A percentile compares a stretch with the other conserved stretches of the same genome.
Conservation (phyloP, 1,140 invertebrate genomes). For the Macrosteles quadrilineatus region DNA sequence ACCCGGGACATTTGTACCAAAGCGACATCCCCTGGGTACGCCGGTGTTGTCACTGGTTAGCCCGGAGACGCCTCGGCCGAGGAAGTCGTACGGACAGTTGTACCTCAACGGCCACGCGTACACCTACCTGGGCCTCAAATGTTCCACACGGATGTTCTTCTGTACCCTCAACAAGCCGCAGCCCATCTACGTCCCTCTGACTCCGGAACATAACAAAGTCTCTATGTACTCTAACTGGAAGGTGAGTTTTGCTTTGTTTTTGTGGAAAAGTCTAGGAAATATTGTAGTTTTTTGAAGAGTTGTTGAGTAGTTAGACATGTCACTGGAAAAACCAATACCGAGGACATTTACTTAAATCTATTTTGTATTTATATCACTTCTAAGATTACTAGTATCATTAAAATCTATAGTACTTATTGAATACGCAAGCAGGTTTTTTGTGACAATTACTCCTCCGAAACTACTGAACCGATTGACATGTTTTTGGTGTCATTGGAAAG, state of each 20-base stretch:
- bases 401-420: no score
- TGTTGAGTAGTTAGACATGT: no score
- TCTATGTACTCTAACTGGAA: slow-evolving; percentile 99
- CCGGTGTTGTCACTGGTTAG: slow-evolving; percentile 77
- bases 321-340: no score
- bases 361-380: no score
- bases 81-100: slow-evolving; percentile 84
- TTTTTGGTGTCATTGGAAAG: no score
- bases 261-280: no score
- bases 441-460: no score
- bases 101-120: slow-evolving; percentile 90
- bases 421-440: no score
- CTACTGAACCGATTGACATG: no score
- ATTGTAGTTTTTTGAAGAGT: no score
- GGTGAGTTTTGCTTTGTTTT: slow-evolving; percentile 46
- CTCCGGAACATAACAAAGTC: slow-evolving; percentile 80
- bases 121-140: slow-evolving; percentile 88
- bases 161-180: slow-evolving; percentile 91
- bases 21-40: slow-evolving; percentile 69
- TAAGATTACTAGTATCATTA: no score
- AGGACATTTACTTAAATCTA: no score
- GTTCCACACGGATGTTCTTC: slow-evolving; percentile 87
- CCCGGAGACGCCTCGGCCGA: slow-evolving; percentile 85
- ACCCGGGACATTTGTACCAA: slow-evolving; percentile 76
- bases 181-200: slow-evolving; percentile 84